phyloP scores from a whole-genome alignment of 2,113 vertebrate genomes.

The Caracal caracal region DNA sequence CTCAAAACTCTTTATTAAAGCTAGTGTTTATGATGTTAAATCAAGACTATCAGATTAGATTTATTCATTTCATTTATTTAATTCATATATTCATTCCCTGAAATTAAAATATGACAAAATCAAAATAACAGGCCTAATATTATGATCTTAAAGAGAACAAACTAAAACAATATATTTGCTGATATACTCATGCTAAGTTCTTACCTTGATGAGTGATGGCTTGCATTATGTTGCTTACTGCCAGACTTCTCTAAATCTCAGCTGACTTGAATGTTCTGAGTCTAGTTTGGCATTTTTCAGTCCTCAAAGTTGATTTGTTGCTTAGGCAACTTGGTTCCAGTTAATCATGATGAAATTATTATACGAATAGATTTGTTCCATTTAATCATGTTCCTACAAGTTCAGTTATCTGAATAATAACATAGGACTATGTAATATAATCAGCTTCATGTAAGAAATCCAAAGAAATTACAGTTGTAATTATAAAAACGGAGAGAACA shows the following conservation, averaged over 20 bases:
- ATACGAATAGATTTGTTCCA: neutral
- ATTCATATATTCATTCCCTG: neutral
- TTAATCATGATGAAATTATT: conserved; percentile 41
- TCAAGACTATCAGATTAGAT: neutral
- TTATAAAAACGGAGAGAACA: neutral
- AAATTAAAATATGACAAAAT: neutral
- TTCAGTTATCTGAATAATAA: neutral
- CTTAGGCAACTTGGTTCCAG: neutral
- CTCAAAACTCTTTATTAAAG: neutral
- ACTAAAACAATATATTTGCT: neutral
- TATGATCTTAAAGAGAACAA: neutral
- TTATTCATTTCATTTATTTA: neutral
- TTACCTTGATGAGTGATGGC: neutral
- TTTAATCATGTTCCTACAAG: neutral
- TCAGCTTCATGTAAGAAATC: neutral
- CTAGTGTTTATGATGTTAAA: neutral
- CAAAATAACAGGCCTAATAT: neutral
- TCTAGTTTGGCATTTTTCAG: neutral
- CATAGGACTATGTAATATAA: neutral
- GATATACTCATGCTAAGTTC: neutral
- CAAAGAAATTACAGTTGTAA: neutral
- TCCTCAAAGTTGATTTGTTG: neutral
- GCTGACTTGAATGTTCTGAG: neutral
- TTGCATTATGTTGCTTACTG: neutral
- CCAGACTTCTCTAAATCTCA: neutral